These are phyloP conservation scores for Tympanuchus pallidicinctus DNA, from an alignment of 2,113 vertebrate genomes.

Conservation along the genomic window DNA sequence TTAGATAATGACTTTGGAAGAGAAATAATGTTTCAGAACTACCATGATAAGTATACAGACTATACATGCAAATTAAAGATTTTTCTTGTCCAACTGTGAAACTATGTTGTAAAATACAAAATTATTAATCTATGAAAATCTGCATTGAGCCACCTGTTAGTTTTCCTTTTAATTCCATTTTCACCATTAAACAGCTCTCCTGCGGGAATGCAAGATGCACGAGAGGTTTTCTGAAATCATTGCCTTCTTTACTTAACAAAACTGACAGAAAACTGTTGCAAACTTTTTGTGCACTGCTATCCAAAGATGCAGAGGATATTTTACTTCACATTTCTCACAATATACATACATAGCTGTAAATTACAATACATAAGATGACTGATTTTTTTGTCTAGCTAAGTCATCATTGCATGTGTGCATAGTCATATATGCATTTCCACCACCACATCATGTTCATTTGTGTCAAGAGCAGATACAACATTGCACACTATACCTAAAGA, in stretches of 20 bases:
- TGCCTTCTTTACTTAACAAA: not conserved
- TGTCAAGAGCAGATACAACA: slow-evolving; percentile 29
- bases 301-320: not conserved
- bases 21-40: not conserved
- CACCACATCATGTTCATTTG: not conserved
- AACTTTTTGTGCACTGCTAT: not conserved
- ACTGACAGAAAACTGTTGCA: not conserved
- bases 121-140: not conserved
- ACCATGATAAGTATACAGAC: not conserved
- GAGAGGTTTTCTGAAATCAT: not conserved
- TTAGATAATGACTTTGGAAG: slow-evolving; percentile 1
- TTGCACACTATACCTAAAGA: not conserved
- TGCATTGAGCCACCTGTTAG: not conserved
- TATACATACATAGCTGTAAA: not conserved
- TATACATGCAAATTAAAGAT: not conserved
- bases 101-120: not conserved
- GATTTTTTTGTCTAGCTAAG: not conserved
- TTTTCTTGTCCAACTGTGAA: not conserved
- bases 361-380: too few species aligned
- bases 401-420: not conserved
- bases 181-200: not conserved
- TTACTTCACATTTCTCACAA: not conserved
- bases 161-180: not conserved
- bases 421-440: not conserved
- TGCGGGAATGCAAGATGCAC: not conserved